These are phyloP conservation scores for Epinephelus lanceolatus DNA, from an alignment of 2,113 vertebrate species.

Conservation along the genomic window DNA sequence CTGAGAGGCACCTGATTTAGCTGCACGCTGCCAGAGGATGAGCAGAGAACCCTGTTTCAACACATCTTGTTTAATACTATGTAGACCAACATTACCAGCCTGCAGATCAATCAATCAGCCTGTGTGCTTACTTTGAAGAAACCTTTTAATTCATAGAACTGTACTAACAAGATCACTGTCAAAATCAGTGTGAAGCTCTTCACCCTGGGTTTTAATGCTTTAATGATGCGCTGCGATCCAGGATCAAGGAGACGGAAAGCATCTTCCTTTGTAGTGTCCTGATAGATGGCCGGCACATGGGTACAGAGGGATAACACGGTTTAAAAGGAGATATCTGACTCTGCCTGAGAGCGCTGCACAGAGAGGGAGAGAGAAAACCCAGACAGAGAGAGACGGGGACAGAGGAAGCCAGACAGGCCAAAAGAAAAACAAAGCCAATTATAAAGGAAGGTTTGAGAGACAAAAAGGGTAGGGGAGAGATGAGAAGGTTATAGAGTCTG, in stretches of 20 bases:
- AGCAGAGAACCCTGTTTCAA: background rate
- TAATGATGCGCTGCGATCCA: constrained; percentile 26
- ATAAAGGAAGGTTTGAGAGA: constrained; percentile 45
- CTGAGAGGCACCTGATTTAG: background rate
- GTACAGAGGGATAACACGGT: constrained; percentile 15
- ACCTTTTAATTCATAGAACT: background rate
- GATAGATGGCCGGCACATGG: constrained; percentile 27
- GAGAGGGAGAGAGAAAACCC: constrained; percentile 16
- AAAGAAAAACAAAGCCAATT: constrained; percentile 67
- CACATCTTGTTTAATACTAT: background rate
- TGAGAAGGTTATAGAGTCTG: constrained; percentile 31
- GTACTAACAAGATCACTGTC: background rate
- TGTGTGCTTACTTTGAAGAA: constrained; percentile 1
- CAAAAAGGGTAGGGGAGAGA: constrained; percentile 13
- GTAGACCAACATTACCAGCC: background rate
- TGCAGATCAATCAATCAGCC: background rate
- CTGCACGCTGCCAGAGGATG: background rate
- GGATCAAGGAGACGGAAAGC: constrained; percentile 33
- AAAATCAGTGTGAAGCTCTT: constrained; percentile 15
- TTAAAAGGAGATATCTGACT: constrained; percentile 47
- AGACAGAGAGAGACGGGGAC: constrained; percentile 20
- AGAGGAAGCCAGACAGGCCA: constrained; percentile 33
- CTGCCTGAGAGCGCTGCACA: constrained; percentile 18
- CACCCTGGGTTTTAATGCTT: constrained; percentile 19
- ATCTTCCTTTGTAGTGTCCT: constrained; percentile 19